Percentiles rank a stretch among this genome's conserved stretches.
Evolutionary conservation across 30 jellyfish, hydroid and myxozoan genomes (phyloP).

Genomic region (Catostylus mosaicus): DNA sequence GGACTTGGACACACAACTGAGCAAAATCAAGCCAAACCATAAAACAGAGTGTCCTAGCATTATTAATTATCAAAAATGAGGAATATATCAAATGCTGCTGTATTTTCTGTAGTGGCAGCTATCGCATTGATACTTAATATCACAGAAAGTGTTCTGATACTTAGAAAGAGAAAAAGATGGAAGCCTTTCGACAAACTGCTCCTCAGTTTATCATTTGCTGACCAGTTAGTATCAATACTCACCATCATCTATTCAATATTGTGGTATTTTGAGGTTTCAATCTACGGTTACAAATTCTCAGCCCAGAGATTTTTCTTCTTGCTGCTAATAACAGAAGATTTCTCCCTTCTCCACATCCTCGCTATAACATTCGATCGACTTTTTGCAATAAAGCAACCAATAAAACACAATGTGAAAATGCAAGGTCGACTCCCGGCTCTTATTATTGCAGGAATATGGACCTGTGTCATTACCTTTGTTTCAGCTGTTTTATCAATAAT

Average conservation of each 20-base stretch:
- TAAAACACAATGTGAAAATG: conserved; percentile 20
- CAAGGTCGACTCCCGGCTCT: background rate
- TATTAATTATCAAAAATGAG: no score
- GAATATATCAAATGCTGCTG: no score
- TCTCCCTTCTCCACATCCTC: conserved; percentile 20
- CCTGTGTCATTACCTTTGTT: background rate
- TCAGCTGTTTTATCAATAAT: background rate
- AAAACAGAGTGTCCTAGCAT: no score
- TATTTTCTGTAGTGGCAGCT: background rate
- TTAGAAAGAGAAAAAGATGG: conserved; percentile 13
- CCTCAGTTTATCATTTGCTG: conserved; percentile 44
- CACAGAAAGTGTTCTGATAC: conserved; percentile 11
- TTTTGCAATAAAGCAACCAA: conserved; percentile 25
- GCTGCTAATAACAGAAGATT: conserved; percentile 10
- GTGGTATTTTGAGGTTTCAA: background rate
- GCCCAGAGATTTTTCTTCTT: background rate
- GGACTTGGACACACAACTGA: no score
- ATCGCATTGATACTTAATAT: conserved; percentile 9
- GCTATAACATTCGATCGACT: conserved; percentile 45
- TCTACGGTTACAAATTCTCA: background rate
- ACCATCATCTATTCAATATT: background rate
- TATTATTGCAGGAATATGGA: conserved; percentile 29
- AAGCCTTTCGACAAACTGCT: conserved; percentile 41
- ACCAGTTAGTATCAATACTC: conserved; percentile 16
- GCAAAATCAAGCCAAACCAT: no score